A percentile compares a stretch with the other conserved stretches of the same genome.
These are phyloP conservation scores for Engystomops pustulosus DNA, from an alignment of 2,113 vertebrate genomes.

Conservation along the genomic window DNA sequence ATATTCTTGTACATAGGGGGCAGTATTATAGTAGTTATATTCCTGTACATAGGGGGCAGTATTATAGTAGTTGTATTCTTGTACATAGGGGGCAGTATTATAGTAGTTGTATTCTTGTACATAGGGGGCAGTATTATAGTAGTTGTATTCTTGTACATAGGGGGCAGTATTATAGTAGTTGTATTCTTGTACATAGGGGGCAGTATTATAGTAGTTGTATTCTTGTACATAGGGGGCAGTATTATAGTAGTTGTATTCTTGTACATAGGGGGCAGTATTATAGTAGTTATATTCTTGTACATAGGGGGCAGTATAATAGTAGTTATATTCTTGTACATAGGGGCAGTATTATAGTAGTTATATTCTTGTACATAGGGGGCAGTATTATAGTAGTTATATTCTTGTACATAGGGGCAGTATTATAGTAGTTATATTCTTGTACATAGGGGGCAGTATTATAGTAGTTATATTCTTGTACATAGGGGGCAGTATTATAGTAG, in stretches of 20 bases:
- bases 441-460: not conserved
- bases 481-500: not conserved
- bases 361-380: too few species aligned
- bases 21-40: constrained; percentile 7
- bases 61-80: not conserved
- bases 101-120: constrained; percentile 5
- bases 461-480: constrained; percentile 9
- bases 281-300: not conserved
- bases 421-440: not conserved
- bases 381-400: constrained; percentile 11
- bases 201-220: constrained; percentile 4
- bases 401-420: not conserved
- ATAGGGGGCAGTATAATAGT: not conserved
- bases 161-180: not conserved
- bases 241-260: constrained; percentile 9
- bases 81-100: not conserved
- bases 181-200: not conserved
- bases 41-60: not conserved
- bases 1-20: too few species aligned
- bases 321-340: constrained; percentile 4
- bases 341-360: not conserved
- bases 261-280: not conserved
- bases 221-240: too few species aligned
- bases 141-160: not conserved
- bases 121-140: not conserved